A percentile compares a stretch with the other conserved stretches of the same genome.
phyloP scores from a whole-genome alignment of 35 echinoderm and acorn worm species.

The Nesometra sesokonis region DNA sequence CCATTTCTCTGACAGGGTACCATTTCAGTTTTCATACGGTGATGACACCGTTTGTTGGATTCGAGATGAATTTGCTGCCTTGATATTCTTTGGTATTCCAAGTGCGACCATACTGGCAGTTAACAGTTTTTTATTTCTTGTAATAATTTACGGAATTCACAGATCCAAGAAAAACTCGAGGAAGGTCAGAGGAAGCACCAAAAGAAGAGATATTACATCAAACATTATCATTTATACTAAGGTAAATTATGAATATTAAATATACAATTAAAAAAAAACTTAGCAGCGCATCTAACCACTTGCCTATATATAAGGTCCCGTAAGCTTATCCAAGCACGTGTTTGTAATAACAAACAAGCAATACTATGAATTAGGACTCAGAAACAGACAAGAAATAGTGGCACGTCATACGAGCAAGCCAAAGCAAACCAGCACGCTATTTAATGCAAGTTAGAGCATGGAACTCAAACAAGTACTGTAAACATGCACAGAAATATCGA shows the following conservation, averaged over 20 bases:
- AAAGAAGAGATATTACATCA: background rate
- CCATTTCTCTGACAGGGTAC: background rate
- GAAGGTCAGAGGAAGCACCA: background rate
- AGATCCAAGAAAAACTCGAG: background rate
- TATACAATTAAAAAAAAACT: too few relatives aligned
- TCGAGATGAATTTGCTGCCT: background rate
- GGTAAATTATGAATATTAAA: background rate
- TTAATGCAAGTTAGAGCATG: too few relatives aligned
- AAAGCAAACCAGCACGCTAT: too few relatives aligned
- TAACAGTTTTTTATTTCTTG: background rate
- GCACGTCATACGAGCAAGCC: too few relatives aligned
- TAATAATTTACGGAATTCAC: background rate
- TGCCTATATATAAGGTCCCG: background rate
- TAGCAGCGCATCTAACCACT: too few relatives aligned
- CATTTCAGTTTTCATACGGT: background rate
- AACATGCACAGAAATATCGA: too few relatives aligned
- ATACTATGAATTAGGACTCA: too few relatives aligned
- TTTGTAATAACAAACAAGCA: too few relatives aligned
- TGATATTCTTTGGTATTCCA: background rate
- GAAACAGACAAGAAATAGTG: too few relatives aligned
- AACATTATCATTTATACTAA: background rate
- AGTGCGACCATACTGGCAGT: background rate
- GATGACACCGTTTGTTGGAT: background rate
- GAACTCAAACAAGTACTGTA: too few relatives aligned
- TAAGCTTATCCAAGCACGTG: too few relatives aligned